A percentile compares a stretch with the other conserved stretches of the same genome.
Conservation (phyloP, 1,140 invertebrate genomes). For the Caenorhabditis elegans region DNA sequence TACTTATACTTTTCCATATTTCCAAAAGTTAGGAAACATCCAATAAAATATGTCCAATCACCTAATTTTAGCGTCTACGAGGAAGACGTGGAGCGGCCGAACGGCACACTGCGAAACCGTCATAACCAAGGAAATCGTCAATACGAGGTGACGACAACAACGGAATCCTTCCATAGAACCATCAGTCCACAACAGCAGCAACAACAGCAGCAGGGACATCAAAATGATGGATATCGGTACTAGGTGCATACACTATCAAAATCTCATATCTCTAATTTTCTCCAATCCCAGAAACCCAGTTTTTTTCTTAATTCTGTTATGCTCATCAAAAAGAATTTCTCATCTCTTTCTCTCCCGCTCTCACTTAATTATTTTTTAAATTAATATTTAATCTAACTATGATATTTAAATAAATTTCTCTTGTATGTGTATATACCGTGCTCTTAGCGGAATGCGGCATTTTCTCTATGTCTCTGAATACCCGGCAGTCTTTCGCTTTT, state of each 20-base stretch:
- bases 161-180: constrained; percentile 65
- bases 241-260: background rate
- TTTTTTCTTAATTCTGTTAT: background rate
- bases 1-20: no score
- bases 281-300: background rate
- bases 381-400: no score
- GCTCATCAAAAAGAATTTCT: background rate
- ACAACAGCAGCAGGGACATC: constrained; percentile 39
- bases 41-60: no score
- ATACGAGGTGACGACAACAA: constrained; percentile 64
- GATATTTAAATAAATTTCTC: no score
- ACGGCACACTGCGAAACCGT: constrained; percentile 46
- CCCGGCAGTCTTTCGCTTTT: background rate
- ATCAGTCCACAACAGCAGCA: constrained; percentile 54
- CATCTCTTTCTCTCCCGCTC: background rate
- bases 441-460: no score
- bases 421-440: no score
- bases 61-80: constrained; percentile 60
- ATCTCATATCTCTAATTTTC: background rate
- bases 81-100: constrained; percentile 58
- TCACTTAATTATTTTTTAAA: no score
- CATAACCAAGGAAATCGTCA: constrained; percentile 63
- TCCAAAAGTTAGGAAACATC: no score
- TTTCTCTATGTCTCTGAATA: no score
- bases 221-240: constrained; percentile 4